Percentiles rank a stretch among this genome's conserved stretches.
Evolutionary conservation across 2,888 invertebrate genomes (phyloP).

Genomic region (Caenorhabditis sinica): DNA sequence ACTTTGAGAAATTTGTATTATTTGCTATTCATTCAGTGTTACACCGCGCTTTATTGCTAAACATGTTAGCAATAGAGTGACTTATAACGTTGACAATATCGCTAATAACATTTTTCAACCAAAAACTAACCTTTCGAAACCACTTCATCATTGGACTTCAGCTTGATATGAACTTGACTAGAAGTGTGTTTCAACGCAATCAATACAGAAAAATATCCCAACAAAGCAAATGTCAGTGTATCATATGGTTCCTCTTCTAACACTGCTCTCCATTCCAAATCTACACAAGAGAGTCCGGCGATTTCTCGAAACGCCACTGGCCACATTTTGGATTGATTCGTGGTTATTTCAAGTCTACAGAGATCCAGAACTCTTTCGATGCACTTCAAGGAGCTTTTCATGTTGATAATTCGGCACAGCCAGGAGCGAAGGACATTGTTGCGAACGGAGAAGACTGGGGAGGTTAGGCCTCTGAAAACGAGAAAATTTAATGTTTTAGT

Average conservation of each 20-base stretch:
- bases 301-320: constrained; percentile 39
- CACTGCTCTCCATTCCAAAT: constrained; percentile 48
- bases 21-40: too few species aligned
- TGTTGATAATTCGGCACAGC: constrained; percentile 46
- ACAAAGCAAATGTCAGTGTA: neutral
- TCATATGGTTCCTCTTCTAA: constrained; percentile 44
- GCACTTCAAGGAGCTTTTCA: constrained; percentile 32
- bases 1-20: neutral
- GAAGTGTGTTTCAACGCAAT: constrained; percentile 16
- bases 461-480: constrained; percentile 42
- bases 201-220: constrained; percentile 50
- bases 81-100: too few species aligned
- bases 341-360: neutral
- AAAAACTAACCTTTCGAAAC: neutral
- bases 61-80: too few species aligned
- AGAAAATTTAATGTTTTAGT: neutral
- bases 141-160: constrained; percentile 14
- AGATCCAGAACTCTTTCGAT: constrained; percentile 25
- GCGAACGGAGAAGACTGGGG: constrained; percentile 16
- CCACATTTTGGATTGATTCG: constrained; percentile 19
- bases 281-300: constrained; percentile 38
- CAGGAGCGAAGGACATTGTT: constrained; percentile 51
- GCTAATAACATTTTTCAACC: neutral
- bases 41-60: too few species aligned
- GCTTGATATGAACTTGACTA: constrained; percentile 29